Base-by-base conservation (phyloP, 30 jellyfish, hydroid and myxozoan genomes). In the Aurelia sp. region DNA sequence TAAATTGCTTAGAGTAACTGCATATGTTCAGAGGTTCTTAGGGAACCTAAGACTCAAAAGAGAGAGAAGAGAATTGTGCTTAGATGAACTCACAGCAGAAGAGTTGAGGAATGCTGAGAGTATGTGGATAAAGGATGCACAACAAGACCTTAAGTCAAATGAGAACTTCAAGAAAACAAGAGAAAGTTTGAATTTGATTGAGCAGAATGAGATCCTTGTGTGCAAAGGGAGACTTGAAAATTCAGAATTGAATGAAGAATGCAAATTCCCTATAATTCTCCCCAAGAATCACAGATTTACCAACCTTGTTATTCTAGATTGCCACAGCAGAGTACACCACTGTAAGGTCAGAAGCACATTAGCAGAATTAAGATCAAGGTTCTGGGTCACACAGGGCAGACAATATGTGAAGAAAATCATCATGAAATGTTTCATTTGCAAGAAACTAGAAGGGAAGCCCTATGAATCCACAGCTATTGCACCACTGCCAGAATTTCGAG, bases 401-500 rank as follows among this genome's bases (percentile, higher is more conserved):
- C 33, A 27, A 27, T 27, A 27, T 27, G 33, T 27, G 33, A 27
- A 27, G 33, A 27, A 35, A 21, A 24, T 80, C n/a, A 33, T 63
- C 18, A 24, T 2, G 1, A 41, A 65, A 10, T 80, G 86, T 80
- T n/a, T 31, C 13, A 67, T 13, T 20, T 80, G 91, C 47, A 35
- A 65, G 35, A 80, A 72, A 20, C n/a, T 16, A 16, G 47, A 80
- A 67, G 91, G 91, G 40, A 65, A 80, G 31, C 20, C 91, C 12
- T 80, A 13, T 65, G 20, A 33, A 22, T 40, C 91, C 0, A 88
- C 86, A 13, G 65, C 38, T 9, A 30, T 40, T 31, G 91, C 86
- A 22, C 53, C 86, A 18, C 48, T 80, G 61, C 86, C 88, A 64
- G 88, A 80, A 9, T 80, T 80, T 64, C 71, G 86, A 24, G 91